Evolutionary conservation across 2,888 invertebrate species (phyloP).

Genomic region (Chesias legatella): DNA sequence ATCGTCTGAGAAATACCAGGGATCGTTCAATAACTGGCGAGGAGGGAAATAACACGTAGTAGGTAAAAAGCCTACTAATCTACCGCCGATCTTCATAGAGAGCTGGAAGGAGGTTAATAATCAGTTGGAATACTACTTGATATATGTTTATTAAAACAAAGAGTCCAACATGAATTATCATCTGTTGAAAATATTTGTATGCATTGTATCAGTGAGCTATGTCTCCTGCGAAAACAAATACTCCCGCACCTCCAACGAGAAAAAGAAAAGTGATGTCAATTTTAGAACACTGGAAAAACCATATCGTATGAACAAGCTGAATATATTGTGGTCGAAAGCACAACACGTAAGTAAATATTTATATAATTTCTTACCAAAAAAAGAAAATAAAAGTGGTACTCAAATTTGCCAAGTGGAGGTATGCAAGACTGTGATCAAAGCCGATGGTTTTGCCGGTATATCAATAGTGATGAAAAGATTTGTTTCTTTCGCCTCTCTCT

Average conservation of each 20-base stretch:
- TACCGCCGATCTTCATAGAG: too few relatives aligned
- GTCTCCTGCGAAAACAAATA: constrained; percentile 82
- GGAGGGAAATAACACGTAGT: too few relatives aligned
- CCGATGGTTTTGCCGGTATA: too few relatives aligned
- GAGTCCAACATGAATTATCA: constrained; percentile 1
- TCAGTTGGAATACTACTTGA: too few relatives aligned
- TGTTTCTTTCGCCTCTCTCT: too few relatives aligned
- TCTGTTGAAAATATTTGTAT: constrained; percentile 3
- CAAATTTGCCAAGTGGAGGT: too few relatives aligned
- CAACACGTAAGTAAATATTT: constrained; percentile 86
- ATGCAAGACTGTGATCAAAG: too few relatives aligned
- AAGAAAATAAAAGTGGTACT: neutral
- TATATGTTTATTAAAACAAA: neutral
- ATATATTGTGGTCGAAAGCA: constrained; percentile 94
- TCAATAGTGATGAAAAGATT: too few relatives aligned
- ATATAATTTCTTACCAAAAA: too few relatives aligned
- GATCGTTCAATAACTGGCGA: too few relatives aligned
- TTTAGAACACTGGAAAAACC: constrained; percentile 89
- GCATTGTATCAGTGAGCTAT: constrained; percentile 30
- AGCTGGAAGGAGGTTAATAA: neutral
- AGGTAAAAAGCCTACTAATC: too few relatives aligned
- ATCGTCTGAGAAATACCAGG: too few relatives aligned
- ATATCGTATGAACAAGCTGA: constrained; percentile 94
- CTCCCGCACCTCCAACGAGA: constrained; percentile 80
- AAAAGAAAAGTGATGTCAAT: constrained; percentile 64